Evolutionary conservation across 2,113 vertebrate species (phyloP), one percentile per base, ranked within the genome.

Genomic region (Rhinichthys klamathensis): DNA sequence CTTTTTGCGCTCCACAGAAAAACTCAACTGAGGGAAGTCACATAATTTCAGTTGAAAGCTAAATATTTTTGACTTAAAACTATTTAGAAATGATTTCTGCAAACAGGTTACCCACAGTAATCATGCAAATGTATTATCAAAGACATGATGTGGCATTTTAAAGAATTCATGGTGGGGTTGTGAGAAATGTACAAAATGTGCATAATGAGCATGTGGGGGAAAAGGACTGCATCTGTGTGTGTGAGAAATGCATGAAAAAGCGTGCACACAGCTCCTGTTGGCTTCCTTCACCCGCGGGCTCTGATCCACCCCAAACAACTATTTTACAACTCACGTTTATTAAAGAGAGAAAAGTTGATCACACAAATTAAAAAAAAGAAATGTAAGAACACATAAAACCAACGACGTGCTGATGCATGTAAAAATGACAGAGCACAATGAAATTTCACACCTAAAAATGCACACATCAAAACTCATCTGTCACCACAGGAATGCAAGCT

Each of bases 251-350:
- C 77, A 63, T 44, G 58, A 49, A 61, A 65, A 51, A 32, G 44
- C 5, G 18, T 69, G 44, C 25, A 49, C n/a, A 13, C 1, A 6
- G 23, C n/a, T 81, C 4, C 25, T 32, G 27, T 65, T 27, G 32
- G 35, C 77, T 38, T 61, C 21, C 30, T 23, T 58, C 60, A 25
- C 35, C 78, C 41, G 0, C 49, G 60, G n/a, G 60, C 79, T 65
- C 60, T 35, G 44, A 27, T 82, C 80, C 80, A 82, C 80, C 80
- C 58, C 27, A 82, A 54, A 67, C 63, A 69, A 69, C 41, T 69
- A 54, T 54, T 35, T 69, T 54, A 69, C 80, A 54, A 82, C 44
- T 69, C 18, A 49, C 6, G 35, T 80, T 54, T 58, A 81, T 32
- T 51, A 32, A 67, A 82, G 63, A 65, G 25, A 67, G 41, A 80